phyloP scores from a whole-genome alignment of 2,113 vertebrate species.

The Crotalus horridus region DNA sequence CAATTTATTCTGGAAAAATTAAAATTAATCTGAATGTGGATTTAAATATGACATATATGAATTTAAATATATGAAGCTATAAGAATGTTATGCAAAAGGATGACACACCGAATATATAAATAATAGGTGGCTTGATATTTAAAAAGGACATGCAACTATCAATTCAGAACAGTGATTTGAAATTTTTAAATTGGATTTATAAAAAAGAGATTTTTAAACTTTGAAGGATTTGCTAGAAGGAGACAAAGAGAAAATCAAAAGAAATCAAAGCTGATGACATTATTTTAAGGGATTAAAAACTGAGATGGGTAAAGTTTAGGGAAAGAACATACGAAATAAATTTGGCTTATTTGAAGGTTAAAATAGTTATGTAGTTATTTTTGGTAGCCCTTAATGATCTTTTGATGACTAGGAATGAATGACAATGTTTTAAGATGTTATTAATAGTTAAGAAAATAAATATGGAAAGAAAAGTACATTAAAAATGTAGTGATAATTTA shows the following conservation, averaged over 20 bases:
- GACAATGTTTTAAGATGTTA: background rate
- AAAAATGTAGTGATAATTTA: background rate
- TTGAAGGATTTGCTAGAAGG: background rate
- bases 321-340: background rate
- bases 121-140: background rate
- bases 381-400: background rate
- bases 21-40: background rate
- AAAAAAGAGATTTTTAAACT: background rate
- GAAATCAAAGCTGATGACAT: background rate
- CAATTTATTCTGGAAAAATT: background rate
- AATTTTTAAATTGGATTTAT: background rate
- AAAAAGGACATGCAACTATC: background rate
- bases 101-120: background rate
- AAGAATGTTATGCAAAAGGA: background rate
- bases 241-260: background rate
- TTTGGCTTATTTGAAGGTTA: background rate
- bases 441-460: background rate
- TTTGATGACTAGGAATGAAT: background rate
- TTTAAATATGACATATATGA: background rate
- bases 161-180: background rate
- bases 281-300: background rate
- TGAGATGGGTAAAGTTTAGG: background rate
- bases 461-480: background rate
- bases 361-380: background rate
- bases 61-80: background rate